A percentile compares a stretch with the other conserved stretches of the same genome.
Conservation (phyloP, 2,113 vertebrate genomes). For the Aegithalos caudatus region DNA sequence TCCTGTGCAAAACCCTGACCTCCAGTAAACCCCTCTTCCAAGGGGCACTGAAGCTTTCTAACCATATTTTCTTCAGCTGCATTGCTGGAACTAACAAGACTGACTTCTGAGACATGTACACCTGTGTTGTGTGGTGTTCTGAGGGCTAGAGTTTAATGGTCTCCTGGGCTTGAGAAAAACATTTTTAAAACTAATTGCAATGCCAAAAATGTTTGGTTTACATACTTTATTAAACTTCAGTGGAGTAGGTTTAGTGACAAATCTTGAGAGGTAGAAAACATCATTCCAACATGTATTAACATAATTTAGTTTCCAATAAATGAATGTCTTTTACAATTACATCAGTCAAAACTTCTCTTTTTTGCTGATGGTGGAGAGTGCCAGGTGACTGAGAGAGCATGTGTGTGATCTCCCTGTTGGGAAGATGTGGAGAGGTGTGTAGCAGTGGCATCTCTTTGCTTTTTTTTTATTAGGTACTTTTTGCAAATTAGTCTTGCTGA, state of each 20-base stretch:
- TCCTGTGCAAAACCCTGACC: not conserved
- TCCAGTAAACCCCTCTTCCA: not conserved
- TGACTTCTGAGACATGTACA: not conserved
- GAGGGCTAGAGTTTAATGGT: not conserved
- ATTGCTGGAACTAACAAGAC: not conserved
- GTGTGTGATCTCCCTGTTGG: rapidly evolving
- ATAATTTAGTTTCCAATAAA: not conserved
- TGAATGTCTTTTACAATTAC: not conserved
- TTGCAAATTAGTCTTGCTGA: not conserved
- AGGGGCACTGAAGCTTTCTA: not conserved
- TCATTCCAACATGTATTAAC: not conserved
- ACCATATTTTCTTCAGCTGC: not conserved
- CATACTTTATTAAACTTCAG: not conserved
- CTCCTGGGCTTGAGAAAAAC: not conserved
- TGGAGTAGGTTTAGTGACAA: not conserved
- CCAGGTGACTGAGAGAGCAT: not conserved
- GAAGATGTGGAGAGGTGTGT: not conserved
- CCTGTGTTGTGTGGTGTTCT: not conserved
- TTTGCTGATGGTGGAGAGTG: not conserved
- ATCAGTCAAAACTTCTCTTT: not conserved
- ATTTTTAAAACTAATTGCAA: not conserved
- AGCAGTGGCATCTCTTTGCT: not conserved
- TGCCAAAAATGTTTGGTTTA: not conserved
- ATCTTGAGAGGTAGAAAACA: not conserved
- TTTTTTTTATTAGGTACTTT: not conserved